Percentiles rank a stretch among this genome's conserved stretches.
Evolutionary conservation across 2,797 vertebrate species (phyloP).

Genomic region (Tokudaia muenninki): DNA sequence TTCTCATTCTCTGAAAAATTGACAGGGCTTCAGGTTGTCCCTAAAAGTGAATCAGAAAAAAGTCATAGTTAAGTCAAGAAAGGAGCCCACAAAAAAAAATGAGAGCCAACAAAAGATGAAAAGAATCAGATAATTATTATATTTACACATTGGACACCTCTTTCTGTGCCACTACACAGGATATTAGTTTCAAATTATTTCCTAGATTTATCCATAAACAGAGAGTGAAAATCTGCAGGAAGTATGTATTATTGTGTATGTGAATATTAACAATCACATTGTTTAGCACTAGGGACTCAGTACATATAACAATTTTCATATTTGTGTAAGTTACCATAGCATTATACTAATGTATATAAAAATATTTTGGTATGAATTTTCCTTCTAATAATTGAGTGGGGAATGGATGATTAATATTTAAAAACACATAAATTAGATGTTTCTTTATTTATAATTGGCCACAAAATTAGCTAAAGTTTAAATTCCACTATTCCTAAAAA

Average conservation of each 20-base stretch:
- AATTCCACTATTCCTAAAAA: not conserved
- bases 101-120: not conserved
- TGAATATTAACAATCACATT: slow-evolving; percentile 15
- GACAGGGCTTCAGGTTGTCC: not conserved
- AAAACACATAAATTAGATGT: not conserved
- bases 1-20: not conserved
- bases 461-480: slow-evolving; percentile 42
- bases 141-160: not conserved
- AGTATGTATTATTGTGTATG: not conserved
- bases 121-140: not conserved
- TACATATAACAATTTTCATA: not conserved
- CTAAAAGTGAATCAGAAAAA: not conserved
- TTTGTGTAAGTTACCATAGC: not conserved
- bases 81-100: not conserved
- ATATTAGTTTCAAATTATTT: slow-evolving; percentile 44
- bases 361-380: slow-evolving; percentile 27
- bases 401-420: not conserved
- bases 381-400: not conserved
- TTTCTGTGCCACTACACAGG: not conserved
- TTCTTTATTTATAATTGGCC: not conserved
- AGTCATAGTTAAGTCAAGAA: not conserved
- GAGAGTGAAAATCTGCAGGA: not conserved
- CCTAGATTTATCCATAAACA: not conserved
- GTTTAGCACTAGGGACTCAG: not conserved
- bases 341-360: not conserved